A percentile compares a stretch with the other conserved stretches of the same genome.
These are phyloP conservation scores for Tragelaphus scriptus DNA, from an alignment of 2,113 vertebrate genomes.

Conservation along the genomic window DNA sequence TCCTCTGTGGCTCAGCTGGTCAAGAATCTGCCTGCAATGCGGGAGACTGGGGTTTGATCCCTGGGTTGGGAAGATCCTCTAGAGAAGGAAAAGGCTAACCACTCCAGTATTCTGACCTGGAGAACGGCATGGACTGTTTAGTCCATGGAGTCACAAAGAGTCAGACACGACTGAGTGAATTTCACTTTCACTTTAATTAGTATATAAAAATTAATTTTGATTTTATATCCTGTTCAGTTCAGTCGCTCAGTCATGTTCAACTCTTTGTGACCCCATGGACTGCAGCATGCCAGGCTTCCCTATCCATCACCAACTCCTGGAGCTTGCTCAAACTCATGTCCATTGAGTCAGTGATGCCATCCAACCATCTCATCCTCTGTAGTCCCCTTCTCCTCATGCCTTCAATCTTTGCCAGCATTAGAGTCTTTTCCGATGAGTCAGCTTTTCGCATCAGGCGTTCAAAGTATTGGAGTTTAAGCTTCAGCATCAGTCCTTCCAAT, in stretches of 20 bases:
- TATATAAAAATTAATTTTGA: background rate
- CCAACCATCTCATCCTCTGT: background rate
- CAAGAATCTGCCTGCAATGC: background rate
- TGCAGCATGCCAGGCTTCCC: background rate
- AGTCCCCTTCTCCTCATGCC: background rate
- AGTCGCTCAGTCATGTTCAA: background rate
- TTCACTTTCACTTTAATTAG: background rate
- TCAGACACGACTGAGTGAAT: background rate
- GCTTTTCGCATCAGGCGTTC: background rate
- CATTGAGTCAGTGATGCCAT: background rate
- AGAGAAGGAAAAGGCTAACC: background rate
- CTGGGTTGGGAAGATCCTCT: background rate
- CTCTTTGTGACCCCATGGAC: background rate
- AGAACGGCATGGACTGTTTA: background rate
- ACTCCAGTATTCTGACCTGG: background rate
- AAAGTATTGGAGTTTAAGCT: background rate
- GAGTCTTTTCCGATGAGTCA: background rate
- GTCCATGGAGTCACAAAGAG: fast-evolving
- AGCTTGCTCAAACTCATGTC: background rate
- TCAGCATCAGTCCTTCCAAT: background rate
- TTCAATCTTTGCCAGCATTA: background rate
- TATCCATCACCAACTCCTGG: background rate
- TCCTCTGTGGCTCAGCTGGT: background rate
- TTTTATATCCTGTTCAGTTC: background rate
- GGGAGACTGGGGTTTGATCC: background rate